These are phyloP conservation scores for Torymus tubicola DNA, from an alignment of 2,888 invertebrate species.

Conservation along the genomic window DNA sequence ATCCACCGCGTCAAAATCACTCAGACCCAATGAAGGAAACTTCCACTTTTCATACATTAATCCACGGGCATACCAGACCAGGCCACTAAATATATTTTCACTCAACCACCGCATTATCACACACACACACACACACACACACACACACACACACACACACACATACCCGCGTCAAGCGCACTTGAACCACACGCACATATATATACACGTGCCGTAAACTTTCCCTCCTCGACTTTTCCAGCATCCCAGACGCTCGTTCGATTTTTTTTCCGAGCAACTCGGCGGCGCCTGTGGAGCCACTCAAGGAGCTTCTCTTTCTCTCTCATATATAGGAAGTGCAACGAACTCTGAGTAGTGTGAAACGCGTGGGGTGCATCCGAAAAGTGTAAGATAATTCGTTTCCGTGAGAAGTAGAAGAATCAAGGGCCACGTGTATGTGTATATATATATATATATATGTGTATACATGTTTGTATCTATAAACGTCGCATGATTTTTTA, in stretches of 20 bases:
- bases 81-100: neutral
- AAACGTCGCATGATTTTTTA: conserved; percentile 5
- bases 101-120: neutral
- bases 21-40: too few relatives aligned
- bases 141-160: too few relatives aligned
- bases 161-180: neutral
- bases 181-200: conserved; percentile 13
- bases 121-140: too few relatives aligned
- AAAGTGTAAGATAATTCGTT: conserved; percentile 42
- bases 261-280: conserved; percentile 7
- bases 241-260: conserved; percentile 18
- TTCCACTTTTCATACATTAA: too few relatives aligned
- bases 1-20: too few relatives aligned
- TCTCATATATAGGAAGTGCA: conserved; percentile 57
- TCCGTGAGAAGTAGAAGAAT: conserved; percentile 47
- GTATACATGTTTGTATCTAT: too few relatives aligned
- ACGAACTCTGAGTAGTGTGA: conserved; percentile 61
- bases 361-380: conserved; percentile 16
- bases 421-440: conserved; percentile 36
- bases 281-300: neutral
- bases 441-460: too few relatives aligned
- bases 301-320: neutral
- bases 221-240: conserved; percentile 43
- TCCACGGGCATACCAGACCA: neutral
- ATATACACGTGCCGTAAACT: neutral